Conservation (phyloP, 2,797 vertebrate species). For the Protosalanx chinensis region DNA sequence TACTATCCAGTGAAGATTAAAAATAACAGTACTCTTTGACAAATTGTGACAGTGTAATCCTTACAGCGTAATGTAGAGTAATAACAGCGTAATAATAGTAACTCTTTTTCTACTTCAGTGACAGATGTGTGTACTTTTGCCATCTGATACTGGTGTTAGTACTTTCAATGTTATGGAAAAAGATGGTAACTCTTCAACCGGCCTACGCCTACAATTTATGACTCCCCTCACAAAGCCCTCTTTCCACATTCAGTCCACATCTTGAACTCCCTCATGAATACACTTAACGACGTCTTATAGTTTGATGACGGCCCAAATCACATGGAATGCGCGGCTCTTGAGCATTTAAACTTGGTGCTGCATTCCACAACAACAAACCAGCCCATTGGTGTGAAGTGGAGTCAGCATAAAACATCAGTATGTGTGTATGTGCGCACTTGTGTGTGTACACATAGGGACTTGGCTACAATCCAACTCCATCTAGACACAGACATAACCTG, state of each 20-base stretch:
- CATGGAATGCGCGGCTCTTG: constrained; percentile 14
- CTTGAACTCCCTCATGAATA: constrained; percentile 23
- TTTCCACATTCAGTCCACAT: constrained; percentile 26
- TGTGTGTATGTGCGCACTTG: background rate
- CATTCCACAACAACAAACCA: constrained; percentile 32
- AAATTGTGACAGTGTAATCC: no score
- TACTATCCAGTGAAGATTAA: background rate
- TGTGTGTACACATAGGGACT: background rate
- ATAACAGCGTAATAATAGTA: background rate
- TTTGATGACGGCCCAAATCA: constrained; percentile 41
- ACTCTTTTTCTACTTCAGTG: background rate
- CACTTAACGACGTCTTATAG: constrained; percentile 30
- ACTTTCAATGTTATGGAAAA: constrained; percentile 1
- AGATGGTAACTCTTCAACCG: constrained; percentile 10
- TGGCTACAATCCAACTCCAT: constrained; percentile 10
- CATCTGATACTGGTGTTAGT: background rate
- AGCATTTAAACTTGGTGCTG: constrained; percentile 1
- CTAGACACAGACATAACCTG: constrained; percentile 45
- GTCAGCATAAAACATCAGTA: constrained; percentile 27
- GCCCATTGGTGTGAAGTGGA: constrained; percentile 18
- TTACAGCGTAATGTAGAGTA: no score
- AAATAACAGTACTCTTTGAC: no score
- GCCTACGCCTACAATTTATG: background rate
- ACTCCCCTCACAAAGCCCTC: constrained; percentile 30
- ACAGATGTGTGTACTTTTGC: no score